Base-by-base conservation (phyloP, 2,113 vertebrate species). In the Caranx melampygus region DNA sequence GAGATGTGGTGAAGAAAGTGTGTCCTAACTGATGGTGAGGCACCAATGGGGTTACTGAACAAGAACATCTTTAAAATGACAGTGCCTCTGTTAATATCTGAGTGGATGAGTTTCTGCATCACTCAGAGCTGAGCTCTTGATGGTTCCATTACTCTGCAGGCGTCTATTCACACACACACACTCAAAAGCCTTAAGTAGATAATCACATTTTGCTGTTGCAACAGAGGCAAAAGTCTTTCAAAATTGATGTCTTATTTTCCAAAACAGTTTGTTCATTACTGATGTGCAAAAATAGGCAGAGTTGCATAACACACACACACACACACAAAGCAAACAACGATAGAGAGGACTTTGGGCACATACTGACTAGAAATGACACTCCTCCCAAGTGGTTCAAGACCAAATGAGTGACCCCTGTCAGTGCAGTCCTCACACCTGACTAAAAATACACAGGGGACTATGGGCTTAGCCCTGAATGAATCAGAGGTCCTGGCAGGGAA, bases 361-460 rank as follows among this genome's bases (percentile, higher is more conserved):
- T 14, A 35, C 26, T 4, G 42, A 76, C 51, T 68, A 55, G 37
- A 74, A 62, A 18, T 3, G n/a, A 80, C 69, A 52, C 34, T 69
- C 11, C 12, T 78, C 47, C 16, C 59, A 55, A 69, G 52, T 61
- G 52, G 47, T 51, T 67, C 20, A 1, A n/a, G 71, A 82, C 68
- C 65, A 60, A 63, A 62, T 57, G 64, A 83, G 83, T 61, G 86
- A 86, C 72, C 79, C 40, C 72, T 62, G 64, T 72, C 85, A 75
- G 12, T 35, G 54, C 40, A 5, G 44, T 62, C 66, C 37, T 49
- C 75, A 82, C 64, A 72, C 57, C 63, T 35, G 26, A 72, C 83
- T 77, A 91, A 87, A 87, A 90, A 87, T 81, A 88, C 63, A 66
- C 76, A 76, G 49, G 67, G 54, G 76, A 47, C 31, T 2, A 1